Conservation (phyloP, 2,113 vertebrate genomes). For the Merops nubicus region DNA sequence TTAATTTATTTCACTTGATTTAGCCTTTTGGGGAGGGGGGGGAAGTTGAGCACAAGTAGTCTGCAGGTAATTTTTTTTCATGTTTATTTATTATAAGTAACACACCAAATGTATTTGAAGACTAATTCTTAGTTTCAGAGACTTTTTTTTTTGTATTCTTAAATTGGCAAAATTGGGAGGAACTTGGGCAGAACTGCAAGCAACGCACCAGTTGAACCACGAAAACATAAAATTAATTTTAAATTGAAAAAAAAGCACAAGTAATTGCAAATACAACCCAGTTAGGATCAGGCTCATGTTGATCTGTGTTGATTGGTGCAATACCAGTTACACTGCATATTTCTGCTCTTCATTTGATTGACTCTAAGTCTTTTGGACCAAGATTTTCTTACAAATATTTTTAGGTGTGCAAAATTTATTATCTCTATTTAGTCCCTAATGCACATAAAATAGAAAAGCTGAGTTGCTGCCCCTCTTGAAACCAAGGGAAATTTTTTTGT, state of each 20-base stretch:
- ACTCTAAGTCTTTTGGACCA: not conserved
- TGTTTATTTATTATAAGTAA: conserved; percentile 36
- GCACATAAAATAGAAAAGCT: not conserved
- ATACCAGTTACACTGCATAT: not conserved
- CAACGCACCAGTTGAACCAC: not conserved
- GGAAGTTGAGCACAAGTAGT: conserved; percentile 14
- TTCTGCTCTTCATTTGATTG: not conserved
- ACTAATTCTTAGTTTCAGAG: not conserved
- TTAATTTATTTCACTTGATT: conserved; percentile 72
- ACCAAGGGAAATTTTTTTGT: not conserved
- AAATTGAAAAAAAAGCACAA: not conserved
- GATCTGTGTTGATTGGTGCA: conserved; percentile 29
- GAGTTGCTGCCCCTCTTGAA: not conserved
- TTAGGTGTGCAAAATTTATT: not conserved
- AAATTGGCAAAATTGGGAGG: not conserved
- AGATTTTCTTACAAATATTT: not conserved
- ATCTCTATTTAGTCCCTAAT: not conserved
- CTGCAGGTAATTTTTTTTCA: conserved; percentile 48
- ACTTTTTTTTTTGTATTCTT: not conserved
- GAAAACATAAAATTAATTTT: not conserved
- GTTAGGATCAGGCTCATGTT: not conserved
- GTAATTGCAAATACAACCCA: not conserved
- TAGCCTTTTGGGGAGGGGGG: not conserved
- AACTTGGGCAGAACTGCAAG: not conserved
- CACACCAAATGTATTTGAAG: not conserved